Base-by-base conservation (phyloP, 1,140 invertebrate species). In the Drosophila simulans region DNA sequence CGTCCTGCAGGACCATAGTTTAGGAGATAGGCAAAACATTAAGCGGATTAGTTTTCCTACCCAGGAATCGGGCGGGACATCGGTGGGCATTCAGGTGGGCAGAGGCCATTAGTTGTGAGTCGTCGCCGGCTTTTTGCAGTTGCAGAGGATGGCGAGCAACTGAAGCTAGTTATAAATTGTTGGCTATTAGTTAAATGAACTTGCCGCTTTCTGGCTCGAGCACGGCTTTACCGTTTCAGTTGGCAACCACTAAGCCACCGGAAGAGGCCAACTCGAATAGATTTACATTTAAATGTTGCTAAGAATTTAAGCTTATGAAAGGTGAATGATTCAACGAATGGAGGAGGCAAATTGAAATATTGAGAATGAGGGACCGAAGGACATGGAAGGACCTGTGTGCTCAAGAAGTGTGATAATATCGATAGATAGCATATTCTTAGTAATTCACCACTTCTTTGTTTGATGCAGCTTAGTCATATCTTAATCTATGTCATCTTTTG, bases 131-230 rank as follows among this genome's bases (percentile, higher is more conserved):
- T 54, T 15, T 53, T 63, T 52, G 49, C 17, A 39, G 39, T n/a
- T 35, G 35, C 55, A 45, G 40, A 34, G 37, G 27, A 43, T 12
- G 55, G 66, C 17, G 34, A 42, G 22, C n/a, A 42, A 10, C 58
- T 60, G 51, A 37, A 39, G 63, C 76, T 64, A 76, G 82, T 79
- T 86, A 86, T 88, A 86, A 88, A 86, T 88, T 86, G 83, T 88
- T 86, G 83, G 83, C 83, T 86, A 88, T 86, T 86, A 88, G 83
- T 86, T 86, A 88, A 86, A 88, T 88, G 84, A 86, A 86, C 83
- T 83, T 86, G 79, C 80, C 73, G 78, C 63, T 75, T 68, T 73
- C 82, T 68, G 66, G 68, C 57, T 42, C 72, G 40, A 76, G 80
- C 62, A 59, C 71, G 51, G 59, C 68, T 76, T 53, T 52, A 37